Percentiles rank a stretch among this genome's conserved stretches.
phyloP scores from a whole-genome alignment of 92 coral and sea anemone species.

The Galaxea fascicularis region DNA sequence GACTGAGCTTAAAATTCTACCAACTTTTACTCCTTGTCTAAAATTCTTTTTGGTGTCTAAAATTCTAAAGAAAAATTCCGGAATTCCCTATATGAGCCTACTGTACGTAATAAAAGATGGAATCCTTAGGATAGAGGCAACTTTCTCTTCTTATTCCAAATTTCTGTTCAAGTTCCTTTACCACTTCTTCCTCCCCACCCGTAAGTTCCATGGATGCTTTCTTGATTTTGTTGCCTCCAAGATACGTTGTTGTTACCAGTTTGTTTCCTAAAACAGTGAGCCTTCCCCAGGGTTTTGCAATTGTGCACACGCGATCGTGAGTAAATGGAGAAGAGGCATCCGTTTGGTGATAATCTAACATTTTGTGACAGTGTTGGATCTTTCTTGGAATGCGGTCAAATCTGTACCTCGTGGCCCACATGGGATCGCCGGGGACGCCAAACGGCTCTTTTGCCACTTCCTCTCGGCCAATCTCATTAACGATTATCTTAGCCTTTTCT shows the following conservation, averaged over 20 bases:
- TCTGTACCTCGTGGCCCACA: conserved; percentile 4
- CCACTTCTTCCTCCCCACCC: conserved; percentile 45
- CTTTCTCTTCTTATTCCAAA: conserved; percentile 45
- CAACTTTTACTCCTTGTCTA: no score
- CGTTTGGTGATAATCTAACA: conserved; percentile 7
- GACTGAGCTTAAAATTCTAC: no score
- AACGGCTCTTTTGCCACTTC: not conserved
- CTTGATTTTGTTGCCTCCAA: conserved; percentile 39
- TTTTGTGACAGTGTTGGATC: conserved; percentile 20
- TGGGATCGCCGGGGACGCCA: not conserved
- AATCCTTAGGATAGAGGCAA: conserved; percentile 10
- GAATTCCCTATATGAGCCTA: no score
- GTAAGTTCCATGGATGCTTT: conserved; percentile 16
- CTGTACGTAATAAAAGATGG: not conserved
- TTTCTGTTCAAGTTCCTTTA: conserved; percentile 42
- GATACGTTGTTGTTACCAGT: conserved; percentile 26
- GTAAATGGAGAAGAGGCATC: conserved; percentile 40
- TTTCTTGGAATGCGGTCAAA: conserved; percentile 44
- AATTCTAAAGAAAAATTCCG: no score
- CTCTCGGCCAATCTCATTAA: not conserved
- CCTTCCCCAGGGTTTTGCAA: conserved; percentile 64
- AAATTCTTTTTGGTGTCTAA: not conserved
- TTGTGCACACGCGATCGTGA: conserved; percentile 49
- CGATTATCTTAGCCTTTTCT: not conserved
- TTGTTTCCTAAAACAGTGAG: conserved; percentile 46